phyloP scores from a whole-genome alignment of 2,888 invertebrate species.

The Andricus quercusramuli region DNA sequence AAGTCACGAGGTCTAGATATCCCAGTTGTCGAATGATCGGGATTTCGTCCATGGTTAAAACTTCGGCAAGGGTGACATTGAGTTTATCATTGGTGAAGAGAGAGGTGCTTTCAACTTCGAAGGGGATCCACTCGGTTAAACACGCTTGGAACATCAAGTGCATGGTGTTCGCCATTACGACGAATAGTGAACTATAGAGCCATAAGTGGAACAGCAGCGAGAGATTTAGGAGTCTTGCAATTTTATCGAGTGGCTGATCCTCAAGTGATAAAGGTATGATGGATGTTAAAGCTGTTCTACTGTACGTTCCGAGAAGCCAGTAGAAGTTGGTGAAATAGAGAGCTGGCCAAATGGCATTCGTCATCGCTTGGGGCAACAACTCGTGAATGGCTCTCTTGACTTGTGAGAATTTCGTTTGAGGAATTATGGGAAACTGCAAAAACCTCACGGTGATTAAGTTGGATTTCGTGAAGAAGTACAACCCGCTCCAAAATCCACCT shows the following conservation, averaged over 20 bases:
- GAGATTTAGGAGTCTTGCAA: slow-evolving; percentile 79
- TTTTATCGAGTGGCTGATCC: slow-evolving; percentile 79
- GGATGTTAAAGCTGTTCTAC: slow-evolving; percentile 80
- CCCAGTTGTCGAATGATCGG: slow-evolving; percentile 88
- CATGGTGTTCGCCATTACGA: slow-evolving; percentile 86
- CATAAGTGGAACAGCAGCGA: slow-evolving; percentile 84
- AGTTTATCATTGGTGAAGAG: slow-evolving; percentile 65
- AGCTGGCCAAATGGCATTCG: slow-evolving; percentile 83
- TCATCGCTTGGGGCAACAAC: slow-evolving; percentile 82
- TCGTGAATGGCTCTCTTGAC: slow-evolving; percentile 82
- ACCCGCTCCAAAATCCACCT: slow-evolving; percentile 82
- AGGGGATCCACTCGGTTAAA: slow-evolving; percentile 85
- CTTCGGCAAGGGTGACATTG: slow-evolving; percentile 82
- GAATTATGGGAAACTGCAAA: slow-evolving; percentile 85
- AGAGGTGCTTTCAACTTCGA: slow-evolving; percentile 81
- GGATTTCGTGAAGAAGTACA: slow-evolving; percentile 82
- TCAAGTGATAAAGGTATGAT: slow-evolving; percentile 81
- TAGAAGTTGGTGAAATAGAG: slow-evolving; percentile 83
- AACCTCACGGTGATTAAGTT: slow-evolving; percentile 81
- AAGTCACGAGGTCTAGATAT: slow-evolving; percentile 85
- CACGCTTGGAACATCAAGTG: slow-evolving; percentile 85
- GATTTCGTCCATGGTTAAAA: slow-evolving; percentile 81
- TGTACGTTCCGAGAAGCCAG: slow-evolving; percentile 82
- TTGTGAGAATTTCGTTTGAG: slow-evolving; percentile 85
- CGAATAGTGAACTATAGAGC: slow-evolving; percentile 85